Evolutionary conservation across 2,797 vertebrate genomes (phyloP).

Genomic region (Megalops cyprinoides): DNA sequence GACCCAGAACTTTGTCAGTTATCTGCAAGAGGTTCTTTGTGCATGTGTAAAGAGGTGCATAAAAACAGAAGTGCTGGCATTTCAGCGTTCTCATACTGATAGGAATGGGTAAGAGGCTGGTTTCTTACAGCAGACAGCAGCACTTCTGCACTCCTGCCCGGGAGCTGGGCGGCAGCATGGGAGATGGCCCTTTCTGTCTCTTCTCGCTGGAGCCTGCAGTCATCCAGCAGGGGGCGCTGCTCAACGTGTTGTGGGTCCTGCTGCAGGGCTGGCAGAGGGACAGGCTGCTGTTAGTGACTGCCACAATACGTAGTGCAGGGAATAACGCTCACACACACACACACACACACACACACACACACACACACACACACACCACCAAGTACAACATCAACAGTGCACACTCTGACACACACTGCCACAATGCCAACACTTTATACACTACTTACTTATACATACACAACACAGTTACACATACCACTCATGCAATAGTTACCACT

Average conservation of each 20-base stretch:
- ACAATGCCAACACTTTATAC: not conserved
- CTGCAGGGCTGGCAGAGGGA: slow-evolving; percentile 69
- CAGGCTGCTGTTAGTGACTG: not conserved
- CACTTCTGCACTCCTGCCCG: slow-evolving; percentile 85
- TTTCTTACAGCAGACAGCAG: slow-evolving; percentile 85
- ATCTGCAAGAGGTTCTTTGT: not conserved
- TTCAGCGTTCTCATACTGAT: too few species aligned
- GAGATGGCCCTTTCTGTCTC: slow-evolving; percentile 89
- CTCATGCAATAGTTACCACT: too few species aligned
- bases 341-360: too few species aligned
- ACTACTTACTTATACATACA: not conserved
- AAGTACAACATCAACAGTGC: not conserved
- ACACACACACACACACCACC: not conserved
- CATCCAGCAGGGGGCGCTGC: slow-evolving; percentile 85
- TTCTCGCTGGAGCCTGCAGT: slow-evolving; percentile 89
- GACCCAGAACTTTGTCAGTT: not conserved
- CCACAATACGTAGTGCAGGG: not conserved
- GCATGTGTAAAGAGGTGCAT: not conserved
- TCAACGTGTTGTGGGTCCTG: slow-evolving; percentile 94
- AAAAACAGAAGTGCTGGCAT: too few species aligned
- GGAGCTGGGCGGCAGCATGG: slow-evolving; percentile 83
- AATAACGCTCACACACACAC: too few species aligned
- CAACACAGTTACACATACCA: too few species aligned
- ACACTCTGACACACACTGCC: not conserved
- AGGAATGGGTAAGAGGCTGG: too few species aligned